Conservation (phyloP, 2,888 invertebrate species). For the Melanostoma mellinum region DNA sequence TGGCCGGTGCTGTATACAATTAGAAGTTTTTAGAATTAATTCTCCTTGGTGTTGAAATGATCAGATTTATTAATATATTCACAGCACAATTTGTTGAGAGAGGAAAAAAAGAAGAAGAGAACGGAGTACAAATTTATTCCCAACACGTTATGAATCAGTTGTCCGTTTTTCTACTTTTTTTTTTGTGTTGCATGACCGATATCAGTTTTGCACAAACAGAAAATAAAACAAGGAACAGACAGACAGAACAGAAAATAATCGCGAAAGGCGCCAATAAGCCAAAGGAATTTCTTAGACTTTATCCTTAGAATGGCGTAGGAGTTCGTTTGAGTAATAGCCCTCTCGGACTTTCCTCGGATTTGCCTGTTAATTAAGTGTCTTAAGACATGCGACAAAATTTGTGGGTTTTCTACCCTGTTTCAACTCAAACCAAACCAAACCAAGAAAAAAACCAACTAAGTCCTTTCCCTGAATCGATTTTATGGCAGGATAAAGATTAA, state of each 20-base stretch:
- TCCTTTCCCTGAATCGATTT: slow-evolving; percentile 68
- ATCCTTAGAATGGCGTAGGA: slow-evolving; percentile 16
- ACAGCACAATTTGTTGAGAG: slow-evolving; percentile 27
- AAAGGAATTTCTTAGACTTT: slow-evolving; percentile 5
- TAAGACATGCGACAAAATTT: slow-evolving; percentile 59
- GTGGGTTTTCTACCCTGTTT: slow-evolving; percentile 35
- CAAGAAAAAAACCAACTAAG: slow-evolving; percentile 7
- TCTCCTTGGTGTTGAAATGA: slow-evolving; percentile 25
- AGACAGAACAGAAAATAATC: slow-evolving; percentile 11
- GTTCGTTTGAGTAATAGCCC: slow-evolving; percentile 31
- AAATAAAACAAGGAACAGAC: not conserved
- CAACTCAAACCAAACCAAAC: not conserved
- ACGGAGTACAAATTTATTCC: slow-evolving; percentile 11
- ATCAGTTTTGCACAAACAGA: slow-evolving; percentile 5
- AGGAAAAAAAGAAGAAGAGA: not conserved
- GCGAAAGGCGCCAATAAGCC: slow-evolving; percentile 37
- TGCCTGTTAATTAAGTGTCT: slow-evolving; percentile 52
- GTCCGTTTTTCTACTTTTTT: not conserved
- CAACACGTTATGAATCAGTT: slow-evolving; percentile 29
- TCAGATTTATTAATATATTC: slow-evolving; percentile 27
- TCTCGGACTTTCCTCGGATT: slow-evolving; percentile 14
- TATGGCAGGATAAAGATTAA: slow-evolving; percentile 53
- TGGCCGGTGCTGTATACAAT: not conserved
- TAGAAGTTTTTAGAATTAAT: not conserved
- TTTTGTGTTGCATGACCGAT: not conserved